Base-by-base conservation (phyloP, 2,888 invertebrate species). In the Erpobdella octoculata region DNA sequence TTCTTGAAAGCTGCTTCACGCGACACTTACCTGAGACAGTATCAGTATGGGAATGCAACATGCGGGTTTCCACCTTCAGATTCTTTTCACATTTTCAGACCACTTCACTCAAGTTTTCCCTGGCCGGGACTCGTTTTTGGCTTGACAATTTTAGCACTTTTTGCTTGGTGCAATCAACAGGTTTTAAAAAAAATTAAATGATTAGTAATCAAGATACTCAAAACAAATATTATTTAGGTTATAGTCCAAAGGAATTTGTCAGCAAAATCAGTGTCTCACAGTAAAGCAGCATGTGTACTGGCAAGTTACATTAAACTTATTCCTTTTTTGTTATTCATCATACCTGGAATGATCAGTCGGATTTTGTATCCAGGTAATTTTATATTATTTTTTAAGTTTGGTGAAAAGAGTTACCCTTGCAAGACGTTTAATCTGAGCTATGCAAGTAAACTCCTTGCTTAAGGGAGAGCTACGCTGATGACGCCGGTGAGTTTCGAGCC, bases 181-280 rank as follows among this genome's bases (percentile, higher is more conserved):
- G 76, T 74, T 25, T 41, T 37, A n/a, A 46, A 6, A 12, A 6
- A 25, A 8, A n/a, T n/a, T n/a, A n/a, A n/a, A n/a, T n/a, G n/a
- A n/a, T n/a, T n/a, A n/a, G n/a, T n/a, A n/a, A n/a, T n/a, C n/a
- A n/a, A n/a, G n/a, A n/a, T n/a, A n/a, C n/a, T n/a, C n/a, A n/a
- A n/a, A n/a, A n/a, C n/a, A n/a, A n/a, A n/a, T n/a, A n/a, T n/a
- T 25, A 46, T 66, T 38, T 38, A 86, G 85, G 82, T 86, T 75
- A 86, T 86, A 77, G 86, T 86, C 0, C 86, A 86, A 78, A 77
- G 86, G 65, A 83, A 83, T 41, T 77, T 86, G 72, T 83, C 86
- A 0, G 84, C 86, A 8, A 85, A 84, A 77, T 83, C 81, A 66
- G 77, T 86, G 61, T 81, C 82, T 2, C 85, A 86, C 78, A 85